A percentile compares a stretch with the other conserved stretches of the same genome.
Conservation (phyloP, 2,797 vertebrate species). For the Podargus strigoides region DNA sequence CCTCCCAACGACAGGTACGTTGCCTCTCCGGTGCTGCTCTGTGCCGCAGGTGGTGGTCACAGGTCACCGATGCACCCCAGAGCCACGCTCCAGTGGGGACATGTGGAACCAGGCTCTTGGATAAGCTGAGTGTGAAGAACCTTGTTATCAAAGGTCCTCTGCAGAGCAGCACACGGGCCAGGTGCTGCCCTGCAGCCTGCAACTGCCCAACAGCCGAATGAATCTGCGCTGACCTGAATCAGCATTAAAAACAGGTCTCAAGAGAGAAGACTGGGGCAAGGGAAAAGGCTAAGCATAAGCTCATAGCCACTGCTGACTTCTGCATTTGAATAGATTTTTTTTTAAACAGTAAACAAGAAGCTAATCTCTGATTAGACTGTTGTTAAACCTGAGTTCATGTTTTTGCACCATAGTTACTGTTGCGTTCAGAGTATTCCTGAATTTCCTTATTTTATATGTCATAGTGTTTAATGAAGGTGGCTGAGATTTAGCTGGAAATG, state of each 20-base stretch:
- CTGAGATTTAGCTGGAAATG: background rate
- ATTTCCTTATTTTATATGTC: background rate
- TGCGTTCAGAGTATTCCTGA: background rate
- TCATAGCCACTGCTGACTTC: background rate
- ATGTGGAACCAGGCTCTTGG: background rate
- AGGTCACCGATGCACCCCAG: fast-evolving
- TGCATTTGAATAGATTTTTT: background rate
- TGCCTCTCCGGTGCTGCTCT: background rate
- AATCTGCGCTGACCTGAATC: background rate
- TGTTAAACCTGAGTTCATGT: background rate
- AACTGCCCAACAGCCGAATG: background rate
- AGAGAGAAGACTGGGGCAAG: background rate
- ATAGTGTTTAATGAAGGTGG: background rate
- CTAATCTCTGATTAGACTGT: background rate
- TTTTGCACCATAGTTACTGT: background rate
- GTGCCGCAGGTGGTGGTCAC: fast-evolving
- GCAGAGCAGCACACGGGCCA: fast-evolving
- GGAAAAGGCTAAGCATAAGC: background rate
- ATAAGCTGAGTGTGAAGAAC: background rate
- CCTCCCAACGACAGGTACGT: background rate
- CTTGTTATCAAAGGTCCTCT: background rate
- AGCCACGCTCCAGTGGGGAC: background rate
- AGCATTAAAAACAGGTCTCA: background rate
- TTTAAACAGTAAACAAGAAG: background rate
- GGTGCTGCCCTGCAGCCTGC: background rate